Evolutionary conservation across 2,888 invertebrate species (phyloP), one percentile per base, ranked within the genome.

Genomic region (Noctua comes): DNA sequence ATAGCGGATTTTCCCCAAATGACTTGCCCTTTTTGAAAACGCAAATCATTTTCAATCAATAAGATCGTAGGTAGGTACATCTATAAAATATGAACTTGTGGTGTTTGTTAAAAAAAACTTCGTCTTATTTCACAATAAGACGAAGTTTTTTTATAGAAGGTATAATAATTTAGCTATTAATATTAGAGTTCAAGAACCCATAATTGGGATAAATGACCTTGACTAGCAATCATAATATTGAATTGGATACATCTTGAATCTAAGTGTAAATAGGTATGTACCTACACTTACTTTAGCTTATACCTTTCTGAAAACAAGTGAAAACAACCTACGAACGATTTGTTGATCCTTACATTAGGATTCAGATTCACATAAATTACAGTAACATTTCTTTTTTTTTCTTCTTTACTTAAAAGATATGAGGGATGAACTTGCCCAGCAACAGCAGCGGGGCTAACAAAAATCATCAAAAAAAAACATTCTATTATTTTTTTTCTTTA

Each of bases 1-100:
- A 70, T 66, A 24, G 24, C 43, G 69, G 77, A 57, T 83, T 83
- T 80, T 83, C 77, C 83, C 27, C n/a, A 46, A 66, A 62, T 59
- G 70, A 59, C 69, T 77, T 77, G 76, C 36, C 18, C 27, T 64
- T 68, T 64, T 62, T 4, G n/a, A 83, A 62, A 77, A 66, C 11
- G 59, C 54, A 43, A 77, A 69, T 66, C 57, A 77, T 70, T 27
- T 83, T 7, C 51, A 57, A 59, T 65, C 57, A 59, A 51, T n/a
- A 51, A 36, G 16, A 57, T 16, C 31, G 6, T 59, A 66, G 10
- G 10, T n/a, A n/a, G 31, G 36, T 36, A 36, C 13, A 13, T 79
- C 11, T 46, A 78, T 31, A 48, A n/a, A 16, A 0, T 8, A 59
- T 48, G 8, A 36, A 46, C 31, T 78, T 66, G 18, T 46, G 27